phyloP scores from a whole-genome alignment of 2,113 vertebrate genomes.

The Acrocephalus kingi region DNA sequence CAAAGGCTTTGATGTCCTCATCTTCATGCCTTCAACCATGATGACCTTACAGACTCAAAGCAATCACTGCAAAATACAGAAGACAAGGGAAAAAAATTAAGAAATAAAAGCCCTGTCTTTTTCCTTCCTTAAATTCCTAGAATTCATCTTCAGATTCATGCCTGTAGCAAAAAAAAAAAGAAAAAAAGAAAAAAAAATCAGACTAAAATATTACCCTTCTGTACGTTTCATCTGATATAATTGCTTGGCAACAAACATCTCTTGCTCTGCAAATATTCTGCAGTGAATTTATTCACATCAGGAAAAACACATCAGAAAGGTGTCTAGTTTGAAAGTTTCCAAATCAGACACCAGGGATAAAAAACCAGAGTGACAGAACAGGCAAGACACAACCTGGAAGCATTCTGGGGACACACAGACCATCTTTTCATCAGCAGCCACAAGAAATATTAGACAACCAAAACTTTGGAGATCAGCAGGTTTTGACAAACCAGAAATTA shows the following conservation, averaged over 20 bases:
- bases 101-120: neutral
- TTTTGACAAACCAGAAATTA: neutral
- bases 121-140: neutral
- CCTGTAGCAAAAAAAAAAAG: neutral
- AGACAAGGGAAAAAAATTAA: neutral
- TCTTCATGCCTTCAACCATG: slow-evolving; percentile 6
- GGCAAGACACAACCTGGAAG: neutral
- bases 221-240: neutral
- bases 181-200: neutral
- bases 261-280: neutral
- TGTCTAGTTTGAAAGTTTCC: neutral
- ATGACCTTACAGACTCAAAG: neutral
- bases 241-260: neutral
- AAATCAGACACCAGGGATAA: neutral
- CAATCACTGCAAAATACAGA: slow-evolving; percentile 32
- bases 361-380: neutral
- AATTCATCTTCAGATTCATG: neutral
- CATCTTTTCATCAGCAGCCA: neutral
- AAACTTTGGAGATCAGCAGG: neutral
- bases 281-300: neutral
- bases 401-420: neutral
- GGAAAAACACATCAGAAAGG: neutral
- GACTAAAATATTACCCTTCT: neutral
- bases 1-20: slow-evolving; percentile 1
- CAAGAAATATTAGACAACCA: neutral